These are phyloP conservation scores for Philantomba maxwellii DNA, from an alignment of 2,113 vertebrate species.

Conservation along the genomic window DNA sequence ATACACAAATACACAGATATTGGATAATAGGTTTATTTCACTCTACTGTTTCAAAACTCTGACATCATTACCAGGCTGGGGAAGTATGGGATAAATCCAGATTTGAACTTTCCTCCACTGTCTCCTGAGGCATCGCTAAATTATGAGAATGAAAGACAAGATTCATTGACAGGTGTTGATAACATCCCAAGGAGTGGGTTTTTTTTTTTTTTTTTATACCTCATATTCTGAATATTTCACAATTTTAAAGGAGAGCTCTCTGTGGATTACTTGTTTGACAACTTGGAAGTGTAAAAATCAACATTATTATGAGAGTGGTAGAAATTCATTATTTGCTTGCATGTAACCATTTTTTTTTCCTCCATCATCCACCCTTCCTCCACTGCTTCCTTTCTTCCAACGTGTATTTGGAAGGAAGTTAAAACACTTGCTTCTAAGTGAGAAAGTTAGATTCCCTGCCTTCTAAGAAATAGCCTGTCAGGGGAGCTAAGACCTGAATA, in stretches of 20 bases:
- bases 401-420: not conserved
- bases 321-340: not conserved
- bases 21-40: not conserved
- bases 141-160: not conserved
- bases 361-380: not conserved
- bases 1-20: not conserved
- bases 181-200: not conserved
- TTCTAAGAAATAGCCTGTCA: constrained; percentile 19
- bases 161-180: not conserved
- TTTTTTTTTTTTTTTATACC: not conserved
- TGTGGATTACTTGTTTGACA: not conserved
- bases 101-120: not conserved
- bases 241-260: not conserved
- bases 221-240: not conserved
- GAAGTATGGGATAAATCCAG: not conserved
- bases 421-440: not conserved
- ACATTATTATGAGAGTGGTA: not conserved
- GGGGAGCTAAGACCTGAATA: not conserved
- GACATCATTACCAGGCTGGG: not conserved
- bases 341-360: not conserved
- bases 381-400: not conserved
- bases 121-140: not conserved
- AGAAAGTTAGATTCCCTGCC: not conserved
- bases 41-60: not conserved
- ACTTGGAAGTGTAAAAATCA: not conserved